A percentile compares a stretch with the other conserved stretches of the same genome.
Evolutionary conservation across 2,888 invertebrate genomes (phyloP).

Genomic region (Alcis repandata): DNA sequence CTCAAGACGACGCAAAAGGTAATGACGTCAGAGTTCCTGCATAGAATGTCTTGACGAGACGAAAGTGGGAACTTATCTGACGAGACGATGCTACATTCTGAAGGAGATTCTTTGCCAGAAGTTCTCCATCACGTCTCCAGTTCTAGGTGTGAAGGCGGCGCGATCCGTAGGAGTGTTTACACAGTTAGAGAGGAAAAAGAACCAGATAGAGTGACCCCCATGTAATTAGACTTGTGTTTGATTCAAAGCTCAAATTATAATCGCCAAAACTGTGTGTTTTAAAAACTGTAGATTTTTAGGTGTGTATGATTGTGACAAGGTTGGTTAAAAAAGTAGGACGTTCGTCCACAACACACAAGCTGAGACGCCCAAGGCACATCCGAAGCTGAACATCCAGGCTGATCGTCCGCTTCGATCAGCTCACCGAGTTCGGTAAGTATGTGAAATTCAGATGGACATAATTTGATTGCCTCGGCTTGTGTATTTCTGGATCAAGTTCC

Average conservation of each 20-base stretch:
- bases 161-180: conserved; percentile 75
- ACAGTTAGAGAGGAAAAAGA: conserved; percentile 75
- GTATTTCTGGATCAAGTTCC: neutral
- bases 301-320: conserved; percentile 34
- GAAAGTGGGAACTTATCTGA: conserved; percentile 77
- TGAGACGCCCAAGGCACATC: neutral
- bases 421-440: too few relatives aligned
- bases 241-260: conserved; percentile 46
- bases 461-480: neutral
- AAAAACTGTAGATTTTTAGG: conserved; percentile 47
- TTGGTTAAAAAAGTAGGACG: neutral
- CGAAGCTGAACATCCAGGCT: neutral
- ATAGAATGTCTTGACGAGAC: conserved; percentile 81
- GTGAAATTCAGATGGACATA: neutral
- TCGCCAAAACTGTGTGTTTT: conserved; percentile 43
- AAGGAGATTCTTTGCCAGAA: conserved; percentile 80
- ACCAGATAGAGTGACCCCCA: conserved; percentile 73
- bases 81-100: conserved; percentile 76
- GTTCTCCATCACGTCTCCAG: conserved; percentile 79
- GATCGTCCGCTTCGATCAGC: neutral
- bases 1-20: conserved; percentile 76
- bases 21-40: conserved; percentile 77
- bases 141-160: conserved; percentile 71
- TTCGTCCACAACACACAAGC: neutral
- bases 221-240: conserved; percentile 59